These are phyloP conservation scores for Lota lota DNA, from an alignment of 2,113 vertebrate species.

Conservation along the genomic window DNA sequence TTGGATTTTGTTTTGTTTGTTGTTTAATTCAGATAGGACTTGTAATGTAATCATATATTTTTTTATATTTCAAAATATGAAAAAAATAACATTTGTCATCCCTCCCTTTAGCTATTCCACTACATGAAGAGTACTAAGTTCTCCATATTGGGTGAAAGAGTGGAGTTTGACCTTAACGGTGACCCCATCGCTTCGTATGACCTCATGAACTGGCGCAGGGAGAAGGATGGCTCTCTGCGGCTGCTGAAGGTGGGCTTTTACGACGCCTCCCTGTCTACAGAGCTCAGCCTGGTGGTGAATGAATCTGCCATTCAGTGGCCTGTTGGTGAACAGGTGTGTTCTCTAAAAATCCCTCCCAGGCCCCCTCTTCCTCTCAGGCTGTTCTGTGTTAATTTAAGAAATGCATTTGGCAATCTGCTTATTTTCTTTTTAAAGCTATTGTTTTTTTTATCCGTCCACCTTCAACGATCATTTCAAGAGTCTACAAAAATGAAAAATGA, in stretches of 20 bases:
- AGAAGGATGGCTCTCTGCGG: conserved; percentile 49
- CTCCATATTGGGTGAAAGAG: conserved; percentile 56
- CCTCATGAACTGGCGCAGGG: conserved; percentile 71
- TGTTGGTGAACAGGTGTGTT: conserved; percentile 65
- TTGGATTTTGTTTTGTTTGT: too few relatives aligned
- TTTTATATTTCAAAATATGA: background rate
- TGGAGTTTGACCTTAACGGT: conserved; percentile 70
- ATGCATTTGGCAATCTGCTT: conserved; percentile 18
- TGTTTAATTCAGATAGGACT: too few relatives aligned
- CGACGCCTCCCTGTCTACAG: conserved; percentile 54
- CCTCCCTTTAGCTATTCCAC: conserved; percentile 53
- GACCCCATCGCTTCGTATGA: conserved; percentile 74
- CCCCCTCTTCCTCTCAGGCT: conserved; percentile 47
- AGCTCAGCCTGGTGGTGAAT: conserved; percentile 58
- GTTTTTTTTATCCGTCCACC: background rate
- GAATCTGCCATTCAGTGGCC: conserved; percentile 64
- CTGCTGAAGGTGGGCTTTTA: conserved; percentile 68
- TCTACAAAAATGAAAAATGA: background rate
- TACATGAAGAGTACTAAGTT: conserved; percentile 67
- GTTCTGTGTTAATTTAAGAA: conserved; percentile 37
- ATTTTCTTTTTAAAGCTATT: conserved; percentile 13
- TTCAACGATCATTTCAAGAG: background rate
- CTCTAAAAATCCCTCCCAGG: conserved; percentile 33
- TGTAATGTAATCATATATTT: background rate
- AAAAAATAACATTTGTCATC: background rate